Conservation (phyloP, 2,113 vertebrate species). For the Xyliphius kryptos region DNA sequence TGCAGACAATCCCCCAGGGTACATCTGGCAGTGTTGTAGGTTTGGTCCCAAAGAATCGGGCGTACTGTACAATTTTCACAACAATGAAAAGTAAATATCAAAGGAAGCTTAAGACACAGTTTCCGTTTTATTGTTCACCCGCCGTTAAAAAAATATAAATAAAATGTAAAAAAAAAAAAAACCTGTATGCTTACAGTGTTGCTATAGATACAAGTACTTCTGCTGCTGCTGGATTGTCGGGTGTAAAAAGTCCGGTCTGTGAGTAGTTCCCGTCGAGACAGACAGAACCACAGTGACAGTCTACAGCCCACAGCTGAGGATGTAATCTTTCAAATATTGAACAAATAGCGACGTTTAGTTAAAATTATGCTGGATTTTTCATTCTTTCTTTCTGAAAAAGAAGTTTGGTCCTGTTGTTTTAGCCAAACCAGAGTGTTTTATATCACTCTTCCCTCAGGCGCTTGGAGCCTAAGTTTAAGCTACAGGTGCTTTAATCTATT, state of each 20-base stretch:
- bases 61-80: slow-evolving; percentile 35
- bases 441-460: slow-evolving; percentile 10
- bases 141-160: neutral
- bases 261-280: neutral
- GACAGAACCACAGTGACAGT: slow-evolving; percentile 2
- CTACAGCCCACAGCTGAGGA: slow-evolving; percentile 2
- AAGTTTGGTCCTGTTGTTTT: slow-evolving; percentile 24
- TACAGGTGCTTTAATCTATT: slow-evolving; percentile 42
- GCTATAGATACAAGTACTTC: slow-evolving; percentile 7
- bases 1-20: slow-evolving; percentile 15
- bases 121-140: slow-evolving; percentile 24
- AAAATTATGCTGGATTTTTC: slow-evolving; percentile 17
- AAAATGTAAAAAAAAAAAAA: slow-evolving; percentile 1
- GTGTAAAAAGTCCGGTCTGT: slow-evolving; percentile 31
- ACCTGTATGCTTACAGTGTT: slow-evolving; percentile 27
- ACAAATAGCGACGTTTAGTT: neutral
- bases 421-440: slow-evolving; percentile 9
- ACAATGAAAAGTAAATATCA: slow-evolving; percentile 35
- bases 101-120: slow-evolving; percentile 37
- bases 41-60: slow-evolving; percentile 42
- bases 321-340: neutral
- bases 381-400: slow-evolving; percentile 20
- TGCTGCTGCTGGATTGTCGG: slow-evolving; percentile 48
- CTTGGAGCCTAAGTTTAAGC: slow-evolving; percentile 8
- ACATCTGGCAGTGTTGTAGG: slow-evolving; percentile 36